Evolutionary conservation across 2,113 vertebrate species (phyloP).

Genomic region (Pongo abelii): DNA sequence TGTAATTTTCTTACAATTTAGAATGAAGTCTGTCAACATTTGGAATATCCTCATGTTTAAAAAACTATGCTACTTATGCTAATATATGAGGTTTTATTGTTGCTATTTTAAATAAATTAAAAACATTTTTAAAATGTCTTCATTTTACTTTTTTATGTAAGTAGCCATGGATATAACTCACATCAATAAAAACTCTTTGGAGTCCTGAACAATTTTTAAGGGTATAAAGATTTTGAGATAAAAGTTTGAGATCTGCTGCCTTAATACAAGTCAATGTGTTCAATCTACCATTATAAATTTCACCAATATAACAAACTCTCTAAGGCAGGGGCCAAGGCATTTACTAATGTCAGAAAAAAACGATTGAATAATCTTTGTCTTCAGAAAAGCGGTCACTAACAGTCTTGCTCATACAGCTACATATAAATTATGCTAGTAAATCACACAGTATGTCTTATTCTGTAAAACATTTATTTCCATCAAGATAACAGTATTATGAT

Average conservation of each 20-base stretch:
- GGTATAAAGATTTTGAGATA: background rate
- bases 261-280: background rate
- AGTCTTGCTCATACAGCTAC: background rate
- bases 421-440: slow-evolving; percentile 29
- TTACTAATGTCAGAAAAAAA: background rate
- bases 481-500: slow-evolving; percentile 50
- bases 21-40: background rate
- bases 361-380: background rate
- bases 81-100: background rate
- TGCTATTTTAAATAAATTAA: background rate
- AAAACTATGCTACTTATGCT: background rate
- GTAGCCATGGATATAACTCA: background rate
- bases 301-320: background rate
- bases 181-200: background rate
- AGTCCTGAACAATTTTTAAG: background rate
- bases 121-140: background rate
- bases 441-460: slow-evolving; percentile 21
- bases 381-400: background rate
- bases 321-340: background rate
- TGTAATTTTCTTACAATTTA: background rate
- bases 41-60: background rate
- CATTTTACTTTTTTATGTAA: background rate
- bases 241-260: background rate
- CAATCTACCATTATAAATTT: background rate
- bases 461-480: slow-evolving; percentile 52